Evolutionary conservation across 2,888 invertebrate genomes (phyloP).

Genomic region (Lampropteryx suffumata): DNA sequence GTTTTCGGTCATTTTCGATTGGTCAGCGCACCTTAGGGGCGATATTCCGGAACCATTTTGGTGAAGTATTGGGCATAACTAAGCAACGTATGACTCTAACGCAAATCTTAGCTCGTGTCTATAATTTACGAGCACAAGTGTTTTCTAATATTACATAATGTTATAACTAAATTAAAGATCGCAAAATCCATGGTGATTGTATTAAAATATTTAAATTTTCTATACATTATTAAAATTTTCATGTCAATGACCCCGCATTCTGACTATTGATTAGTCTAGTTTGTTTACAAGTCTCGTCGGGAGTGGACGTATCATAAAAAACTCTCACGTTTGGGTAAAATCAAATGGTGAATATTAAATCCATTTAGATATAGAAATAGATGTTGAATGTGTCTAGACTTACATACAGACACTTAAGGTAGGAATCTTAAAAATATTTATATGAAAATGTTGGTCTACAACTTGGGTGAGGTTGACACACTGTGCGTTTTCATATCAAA

Average conservation of each 20-base stretch:
- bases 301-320: conserved; percentile 10
- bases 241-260: conserved; percentile 27
- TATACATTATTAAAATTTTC: conserved; percentile 31
- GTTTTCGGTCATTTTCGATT: conserved; percentile 51
- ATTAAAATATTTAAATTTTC: conserved; percentile 35
- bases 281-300: conserved; percentile 26
- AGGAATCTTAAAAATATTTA: neutral
- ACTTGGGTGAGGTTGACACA: conserved; percentile 5
- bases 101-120: conserved; percentile 3
- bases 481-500: neutral
- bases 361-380: conserved; percentile 1
- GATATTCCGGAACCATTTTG: conserved; percentile 40
- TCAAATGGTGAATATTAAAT: conserved; percentile 1
- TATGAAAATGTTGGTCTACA: conserved; percentile 2
- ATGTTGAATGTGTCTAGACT: conserved; percentile 8
- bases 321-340: conserved; percentile 20
- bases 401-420: neutral
- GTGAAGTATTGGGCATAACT: conserved; percentile 9
- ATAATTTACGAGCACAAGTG: neutral
- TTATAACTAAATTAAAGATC: conserved; percentile 8
- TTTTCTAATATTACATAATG: conserved; percentile 5
- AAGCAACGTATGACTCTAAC: no score
- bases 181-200: conserved; percentile 21
- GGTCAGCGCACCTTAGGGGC: conserved; percentile 49
- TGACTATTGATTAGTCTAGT: conserved; percentile 29